Evolutionary conservation across 2,888 invertebrate species (phyloP), one percentile per base, ranked within the genome.

Genomic region (Stenchaetothrips biformis): DNA sequence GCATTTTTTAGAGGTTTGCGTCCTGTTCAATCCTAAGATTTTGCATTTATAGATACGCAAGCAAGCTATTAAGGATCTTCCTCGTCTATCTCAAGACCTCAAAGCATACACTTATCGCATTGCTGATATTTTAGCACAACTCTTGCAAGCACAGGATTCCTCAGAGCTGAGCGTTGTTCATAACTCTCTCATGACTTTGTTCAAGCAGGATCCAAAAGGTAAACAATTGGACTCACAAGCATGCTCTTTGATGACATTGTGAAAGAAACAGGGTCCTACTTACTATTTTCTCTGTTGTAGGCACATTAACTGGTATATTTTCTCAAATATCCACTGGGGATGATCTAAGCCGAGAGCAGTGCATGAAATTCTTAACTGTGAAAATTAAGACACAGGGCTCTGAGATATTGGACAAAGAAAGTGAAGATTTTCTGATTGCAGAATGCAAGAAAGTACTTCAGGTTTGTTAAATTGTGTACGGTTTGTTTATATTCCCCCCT

Each of bases 61-160:
- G 85, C 96, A 96, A 89, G 97, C 97, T 18, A 96, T 97, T 83
- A 96, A 96, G 88, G 94, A 95, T 86, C 89, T 99, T 82, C 96
- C 97, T 16, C 89, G 91, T 77, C 88, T 98, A 81, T 97, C 97
- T 85, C 95, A 95, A 87, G 95, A 94, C 83, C 92, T 92, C 81
- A 93, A 93, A 83, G 94, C 94, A 83, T 93, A 95, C 85, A 92
- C 96, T 0, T 91, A 92, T 59, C 93, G 94, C 87, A 94, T 98
- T 84, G 94, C 97, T 16, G 97, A 97, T 86, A 95, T 98, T 82
- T 89, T 98, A 81, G 94, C 95, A 7, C 98, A 99, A 86, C 88
- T 99, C 77, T 88, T 98, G 81, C 95, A 95, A 86, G 92, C 95
- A 37, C 95, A 96, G 83, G 97, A 97, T 87, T 87, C 91, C 48